Base-by-base conservation (phyloP, 2,888 invertebrate species). In the Lithodes maja region DNA sequence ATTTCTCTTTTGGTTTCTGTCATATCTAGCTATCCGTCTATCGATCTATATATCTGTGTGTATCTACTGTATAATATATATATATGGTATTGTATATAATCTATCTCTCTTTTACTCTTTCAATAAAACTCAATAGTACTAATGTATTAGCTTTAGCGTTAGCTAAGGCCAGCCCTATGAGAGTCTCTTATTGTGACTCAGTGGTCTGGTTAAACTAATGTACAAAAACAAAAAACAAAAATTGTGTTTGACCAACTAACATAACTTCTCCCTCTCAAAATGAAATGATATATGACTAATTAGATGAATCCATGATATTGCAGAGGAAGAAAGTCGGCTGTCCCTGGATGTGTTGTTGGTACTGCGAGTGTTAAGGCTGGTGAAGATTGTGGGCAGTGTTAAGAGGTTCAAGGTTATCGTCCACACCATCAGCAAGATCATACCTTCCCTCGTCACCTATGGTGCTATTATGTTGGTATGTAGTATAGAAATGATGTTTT, bases 401-500 rank as follows among this genome's bases (percentile, higher is more conserved):
- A 92, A 93, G 81, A 93, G 94, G 93, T 94, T 94, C 91, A 93
- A 93, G 91, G 93, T 94, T 50, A 93, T 94, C 53, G 93, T 94
- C n/a, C 93, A 93, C 91, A 94, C 94, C 5, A 93, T 94, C 74
- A 92, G 93, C 87, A 94, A 94, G 90, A 93, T 94, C 88, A 93
- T 94, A 3, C 94, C 94, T 3, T 94, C 94, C n/a, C 93, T 94
- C 69, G 89, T 93, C 15, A 94, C 94, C 2, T 94, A 94, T 92
- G 94, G 94, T 53, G 93, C 93, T 75, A 94, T 94, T 17, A 93
- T 94, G 15, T 93, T 94, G 93, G 94, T 94, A 92, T 93, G 94
- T 93, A 9, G 61, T 33, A 33, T 33, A 33, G 33, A 33, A 33
- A 33, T 33, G 33, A 33, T 33, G 33, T 33, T 33, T 33, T 33